phyloP scores from a whole-genome alignment of 2,888 invertebrate genomes.

The Himalopsyche kuldschensis region DNA sequence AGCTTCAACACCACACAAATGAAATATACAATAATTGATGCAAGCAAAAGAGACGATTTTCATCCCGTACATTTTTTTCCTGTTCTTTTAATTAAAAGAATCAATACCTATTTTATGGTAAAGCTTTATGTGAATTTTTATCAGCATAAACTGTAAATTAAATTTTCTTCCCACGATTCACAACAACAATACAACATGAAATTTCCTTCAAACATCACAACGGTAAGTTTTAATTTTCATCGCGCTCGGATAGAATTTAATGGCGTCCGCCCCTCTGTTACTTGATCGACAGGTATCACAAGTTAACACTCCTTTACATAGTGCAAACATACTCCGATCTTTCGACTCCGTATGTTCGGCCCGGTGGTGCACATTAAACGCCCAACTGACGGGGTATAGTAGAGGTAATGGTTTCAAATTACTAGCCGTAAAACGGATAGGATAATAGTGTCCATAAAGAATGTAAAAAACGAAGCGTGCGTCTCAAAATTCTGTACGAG shows the following conservation, averaged over 20 bases:
- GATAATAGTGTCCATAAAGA: constrained; percentile 26
- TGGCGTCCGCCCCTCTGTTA: background rate
- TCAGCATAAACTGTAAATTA: no score
- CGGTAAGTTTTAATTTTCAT: background rate
- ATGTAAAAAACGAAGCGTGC: constrained; percentile 8
- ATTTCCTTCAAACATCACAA: background rate
- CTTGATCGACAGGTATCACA: constrained; percentile 8
- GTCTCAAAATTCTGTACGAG: constrained; percentile 1
- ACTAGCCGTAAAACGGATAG: constrained; percentile 33
- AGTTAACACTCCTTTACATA: constrained; percentile 9
- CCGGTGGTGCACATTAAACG: background rate
- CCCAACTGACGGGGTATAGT: background rate
- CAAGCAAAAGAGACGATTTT: no score
- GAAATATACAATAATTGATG: no score
- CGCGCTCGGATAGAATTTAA: background rate
- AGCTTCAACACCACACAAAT: no score
- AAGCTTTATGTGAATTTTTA: no score
- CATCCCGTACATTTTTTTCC: no score
- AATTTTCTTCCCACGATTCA: background rate
- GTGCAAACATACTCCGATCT: background rate
- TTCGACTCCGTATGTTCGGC: background rate
- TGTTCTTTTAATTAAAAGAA: no score
- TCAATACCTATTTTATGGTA: no score
- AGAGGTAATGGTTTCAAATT: constrained; percentile 32
- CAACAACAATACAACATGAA: background rate